These are phyloP conservation scores for Coelinius sp. DNA, from an alignment of 2,888 invertebrate genomes.

Conservation along the genomic window DNA sequence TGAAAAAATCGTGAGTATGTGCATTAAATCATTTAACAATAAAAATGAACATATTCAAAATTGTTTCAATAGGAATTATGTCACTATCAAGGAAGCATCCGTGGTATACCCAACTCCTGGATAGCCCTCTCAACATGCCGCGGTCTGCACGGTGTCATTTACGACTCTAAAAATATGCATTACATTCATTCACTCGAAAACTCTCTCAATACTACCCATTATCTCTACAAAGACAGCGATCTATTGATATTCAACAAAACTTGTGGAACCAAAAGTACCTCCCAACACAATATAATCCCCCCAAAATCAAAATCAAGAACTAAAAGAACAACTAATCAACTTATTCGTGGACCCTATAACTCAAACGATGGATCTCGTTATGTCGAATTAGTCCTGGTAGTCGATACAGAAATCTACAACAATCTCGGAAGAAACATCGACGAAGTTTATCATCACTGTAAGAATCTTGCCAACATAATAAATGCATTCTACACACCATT, in stretches of 20 bases:
- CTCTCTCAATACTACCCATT: constrained; percentile 74
- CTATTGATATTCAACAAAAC: constrained; percentile 73
- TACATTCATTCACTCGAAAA: constrained; percentile 77
- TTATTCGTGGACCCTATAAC: constrained; percentile 87
- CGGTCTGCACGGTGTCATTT: constrained; percentile 83
- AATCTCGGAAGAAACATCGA: constrained; percentile 82
- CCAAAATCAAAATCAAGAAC: background rate
- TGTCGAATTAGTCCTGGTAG: constrained; percentile 91
- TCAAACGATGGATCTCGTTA: constrained; percentile 88
- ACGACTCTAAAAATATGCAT: constrained; percentile 82
- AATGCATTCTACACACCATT: constrained; percentile 94
- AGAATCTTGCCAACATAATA: constrained; percentile 95
- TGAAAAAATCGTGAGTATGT: constrained; percentile 69
- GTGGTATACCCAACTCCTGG: constrained; percentile 81
- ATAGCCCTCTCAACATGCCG: constrained; percentile 88
- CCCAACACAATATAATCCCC: too few species aligned
- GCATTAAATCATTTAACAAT: constrained; percentile 5
- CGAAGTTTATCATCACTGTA: constrained; percentile 86
- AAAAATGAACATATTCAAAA: background rate
- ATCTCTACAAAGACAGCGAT: constrained; percentile 79
- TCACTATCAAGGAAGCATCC: constrained; percentile 84
- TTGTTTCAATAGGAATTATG: constrained; percentile 76
- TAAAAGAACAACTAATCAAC: constrained; percentile 38
- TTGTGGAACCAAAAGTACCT: constrained; percentile 72
- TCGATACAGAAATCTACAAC: constrained; percentile 88